Evolutionary conservation across 2,113 vertebrate genomes (phyloP).

Genomic region (Paratilapia polleni): DNA sequence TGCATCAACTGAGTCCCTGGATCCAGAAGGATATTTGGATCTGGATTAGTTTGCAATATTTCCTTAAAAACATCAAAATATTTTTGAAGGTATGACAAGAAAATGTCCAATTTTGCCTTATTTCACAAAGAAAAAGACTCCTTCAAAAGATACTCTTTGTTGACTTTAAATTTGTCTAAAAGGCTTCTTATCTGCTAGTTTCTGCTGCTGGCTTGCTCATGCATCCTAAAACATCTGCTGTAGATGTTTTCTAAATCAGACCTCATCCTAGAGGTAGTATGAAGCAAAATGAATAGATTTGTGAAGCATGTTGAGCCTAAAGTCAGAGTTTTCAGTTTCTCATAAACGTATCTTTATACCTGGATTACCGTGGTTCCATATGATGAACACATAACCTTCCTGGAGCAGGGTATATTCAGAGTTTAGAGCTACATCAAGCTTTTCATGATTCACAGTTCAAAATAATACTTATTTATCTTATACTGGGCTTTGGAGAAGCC

Average conservation of each 20-base stretch:
- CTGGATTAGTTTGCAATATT: not conserved
- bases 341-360: not conserved
- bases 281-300: rapidly evolving
- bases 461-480: too few relatives aligned
- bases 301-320: not conserved
- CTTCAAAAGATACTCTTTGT: not conserved
- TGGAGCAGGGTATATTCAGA: too few relatives aligned
- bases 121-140: not conserved
- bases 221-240: not conserved
- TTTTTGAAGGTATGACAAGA: not conserved
- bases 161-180: not conserved
- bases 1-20: rapidly evolving
- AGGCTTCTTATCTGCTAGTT: not conserved
- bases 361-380: not conserved
- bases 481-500: too few relatives aligned
- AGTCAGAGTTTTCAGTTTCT: not conserved
- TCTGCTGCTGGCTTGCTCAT: not conserved
- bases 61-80: not conserved
- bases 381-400: too few relatives aligned
- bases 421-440: too few relatives aligned
- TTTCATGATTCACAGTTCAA: too few relatives aligned
- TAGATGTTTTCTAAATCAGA: too few relatives aligned
- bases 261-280: too few relatives aligned
- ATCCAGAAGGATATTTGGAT: not conserved
- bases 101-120: not conserved